Evolutionary conservation across 2,113 vertebrate species (phyloP).

Genomic region (Rattus rattus): DNA sequence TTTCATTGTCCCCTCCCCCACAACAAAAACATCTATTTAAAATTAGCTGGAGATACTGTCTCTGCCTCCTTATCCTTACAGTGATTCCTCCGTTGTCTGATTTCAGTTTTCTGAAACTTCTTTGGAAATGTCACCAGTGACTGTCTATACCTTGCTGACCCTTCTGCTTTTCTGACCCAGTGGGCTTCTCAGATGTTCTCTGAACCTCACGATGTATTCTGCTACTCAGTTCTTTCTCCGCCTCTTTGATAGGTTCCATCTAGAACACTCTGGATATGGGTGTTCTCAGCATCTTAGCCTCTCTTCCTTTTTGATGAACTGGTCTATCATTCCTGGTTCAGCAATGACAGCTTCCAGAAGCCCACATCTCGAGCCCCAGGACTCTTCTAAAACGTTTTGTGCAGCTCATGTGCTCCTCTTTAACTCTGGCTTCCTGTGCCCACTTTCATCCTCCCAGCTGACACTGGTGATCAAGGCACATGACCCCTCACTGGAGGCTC

Average conservation of each 20-base stretch:
- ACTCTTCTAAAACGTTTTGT: not conserved
- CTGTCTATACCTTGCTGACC: fast-evolving
- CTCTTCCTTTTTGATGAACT: not conserved
- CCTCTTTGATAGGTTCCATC: not conserved
- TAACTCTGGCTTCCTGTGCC: not conserved
- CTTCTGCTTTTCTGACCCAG: not conserved
- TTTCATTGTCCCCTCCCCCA: not conserved
- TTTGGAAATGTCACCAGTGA: not conserved
- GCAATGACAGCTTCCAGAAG: not conserved
- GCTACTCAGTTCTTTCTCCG: not conserved
- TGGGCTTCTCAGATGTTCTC: not conserved
- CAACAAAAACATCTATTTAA: not conserved
- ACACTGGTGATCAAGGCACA: too few relatives aligned
- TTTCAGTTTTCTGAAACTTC: not conserved
- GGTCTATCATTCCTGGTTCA: not conserved
- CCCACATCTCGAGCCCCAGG: not conserved
- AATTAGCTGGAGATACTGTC: not conserved
- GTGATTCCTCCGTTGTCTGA: not conserved
- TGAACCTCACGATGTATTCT: fast-evolving
- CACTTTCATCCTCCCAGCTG: not conserved
- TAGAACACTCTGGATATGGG: not conserved
- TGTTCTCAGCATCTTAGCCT: not conserved
- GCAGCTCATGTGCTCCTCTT: not conserved
- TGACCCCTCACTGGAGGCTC: not conserved
- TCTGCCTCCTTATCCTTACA: not conserved